Evolutionary conservation across 2,113 vertebrate species (phyloP), one percentile per base, ranked within the genome.

Genomic region (Catharus bicknelli): DNA sequence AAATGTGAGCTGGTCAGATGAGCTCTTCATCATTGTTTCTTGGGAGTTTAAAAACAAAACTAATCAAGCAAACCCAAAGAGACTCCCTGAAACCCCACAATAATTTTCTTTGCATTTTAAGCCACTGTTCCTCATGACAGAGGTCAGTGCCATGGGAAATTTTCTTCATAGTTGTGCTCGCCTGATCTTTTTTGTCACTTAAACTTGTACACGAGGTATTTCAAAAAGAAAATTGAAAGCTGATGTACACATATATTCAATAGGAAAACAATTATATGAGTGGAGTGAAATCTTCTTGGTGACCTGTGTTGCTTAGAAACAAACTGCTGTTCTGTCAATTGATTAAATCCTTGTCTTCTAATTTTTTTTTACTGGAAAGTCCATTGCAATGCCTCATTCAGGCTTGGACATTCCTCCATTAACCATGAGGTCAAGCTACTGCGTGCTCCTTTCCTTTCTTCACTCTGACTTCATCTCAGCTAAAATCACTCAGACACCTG

Each of bases 221-320:
- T 81, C 13, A 81, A 79, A 77, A 42, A 51, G 64, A 83, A 77
- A 68, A 77, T 6, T 40, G 34, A 40, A 96, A 86, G 50, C 32
- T 86, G 53, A 74, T 91, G 78, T 69, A 69, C 64, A 68, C 54
- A 15, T 17, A 2, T 69, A 83, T 59, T 82, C 32, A 85, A 23
- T 38, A 67, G 34, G 23, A 75, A 82, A 83, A 80, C 45, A 88
- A 74, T 80, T 90, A 22, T 16, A 40, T 81, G 38, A 77, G 26
- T 77, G 22, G 19, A 88, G 16, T 69, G 47, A 61, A 83, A 68
- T 62, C 69, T 93, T 95, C 63, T 77, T 83, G n/a, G 59, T 93
- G 83, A 88, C 57, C 73, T 67, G 7, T 43, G 89, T 94, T 94
- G 93, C 94, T 86, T 92, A 84, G 93, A 86, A 81, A 95, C 94